A percentile compares a stretch with the other conserved stretches of the same genome.
Conservation (phyloP, 1,140 invertebrate genomes). For the Trichomalopsis sarcophagae region DNA sequence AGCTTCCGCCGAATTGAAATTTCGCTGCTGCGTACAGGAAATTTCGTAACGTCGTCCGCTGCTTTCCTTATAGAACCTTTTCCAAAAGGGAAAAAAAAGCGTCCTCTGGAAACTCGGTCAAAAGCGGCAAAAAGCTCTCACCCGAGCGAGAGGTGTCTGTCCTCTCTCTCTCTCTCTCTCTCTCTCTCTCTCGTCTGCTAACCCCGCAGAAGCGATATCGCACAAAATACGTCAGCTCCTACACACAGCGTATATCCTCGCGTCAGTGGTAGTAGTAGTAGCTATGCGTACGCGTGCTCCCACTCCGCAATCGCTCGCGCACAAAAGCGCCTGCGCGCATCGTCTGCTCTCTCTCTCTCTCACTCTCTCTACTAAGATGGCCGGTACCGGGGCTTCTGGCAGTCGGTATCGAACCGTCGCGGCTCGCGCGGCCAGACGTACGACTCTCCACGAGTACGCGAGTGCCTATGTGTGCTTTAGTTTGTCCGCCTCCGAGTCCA, state of each 20-base stretch:
- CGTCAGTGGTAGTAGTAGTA: not conserved
- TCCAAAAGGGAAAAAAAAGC: no score
- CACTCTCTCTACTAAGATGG: not conserved
- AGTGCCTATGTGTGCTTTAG: not conserved
- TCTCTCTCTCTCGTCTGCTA: no score
- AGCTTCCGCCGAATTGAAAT: no score
- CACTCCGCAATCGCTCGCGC: not conserved
- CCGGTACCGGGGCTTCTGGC: conserved; percentile 10
- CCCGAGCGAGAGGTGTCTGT: no score
- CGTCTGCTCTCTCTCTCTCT: not conserved
- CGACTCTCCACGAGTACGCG: conserved; percentile 47
- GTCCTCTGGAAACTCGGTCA: no score
- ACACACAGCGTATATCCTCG: not conserved
- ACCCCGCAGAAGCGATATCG: no score
- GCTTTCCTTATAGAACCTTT: no score
- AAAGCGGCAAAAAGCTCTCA: no score
- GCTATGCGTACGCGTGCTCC: not conserved
- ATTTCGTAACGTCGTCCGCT: no score
- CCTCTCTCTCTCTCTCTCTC: no score
- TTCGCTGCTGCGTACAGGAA: no score
- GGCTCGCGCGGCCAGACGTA: conserved; percentile 55
- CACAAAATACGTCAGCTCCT: not conserved
- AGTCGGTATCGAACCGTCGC: conserved; percentile 45
- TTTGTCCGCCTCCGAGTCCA: no score
- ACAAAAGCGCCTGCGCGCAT: not conserved